Percentiles rank a stretch among this genome's conserved stretches.
Evolutionary conservation across 1,140 invertebrate species (phyloP).

Genomic region (Agrypnia vestita): DNA sequence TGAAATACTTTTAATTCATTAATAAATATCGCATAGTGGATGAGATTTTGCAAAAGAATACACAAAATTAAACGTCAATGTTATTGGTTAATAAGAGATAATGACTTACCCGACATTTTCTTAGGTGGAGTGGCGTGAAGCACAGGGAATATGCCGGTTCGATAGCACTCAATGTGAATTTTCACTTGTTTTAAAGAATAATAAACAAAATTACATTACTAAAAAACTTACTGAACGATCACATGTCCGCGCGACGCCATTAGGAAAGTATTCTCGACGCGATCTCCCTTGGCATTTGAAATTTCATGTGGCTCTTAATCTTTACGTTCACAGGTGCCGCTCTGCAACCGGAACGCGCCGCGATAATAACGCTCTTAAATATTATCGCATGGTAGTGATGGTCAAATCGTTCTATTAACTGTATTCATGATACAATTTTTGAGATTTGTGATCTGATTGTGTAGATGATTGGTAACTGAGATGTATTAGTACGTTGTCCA

Average conservation of each 20-base stretch:
- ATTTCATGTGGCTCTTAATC: constrained; percentile 5
- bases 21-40: too few relatives aligned
- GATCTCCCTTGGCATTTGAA: not conserved
- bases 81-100: not conserved
- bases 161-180: not conserved
- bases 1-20: not conserved
- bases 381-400: too few relatives aligned
- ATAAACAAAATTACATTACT: not conserved
- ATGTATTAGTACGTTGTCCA: too few relatives aligned
- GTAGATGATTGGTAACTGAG: too few relatives aligned
- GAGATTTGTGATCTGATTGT: too few relatives aligned
- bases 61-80: too few relatives aligned
- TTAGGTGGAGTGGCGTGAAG: too few relatives aligned
- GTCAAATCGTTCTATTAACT: too few relatives aligned
- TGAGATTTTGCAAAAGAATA: too few relatives aligned
- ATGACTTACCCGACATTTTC: constrained; percentile 9
- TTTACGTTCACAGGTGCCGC: not conserved
- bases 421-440: too few relatives aligned
- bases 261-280: not conserved
- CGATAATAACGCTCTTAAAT: too few relatives aligned
- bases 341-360: too few relatives aligned
- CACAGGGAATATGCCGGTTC: not conserved
- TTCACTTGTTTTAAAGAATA: constrained; percentile 15
- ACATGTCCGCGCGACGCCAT: not conserved
- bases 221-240: not conserved